A percentile compares a stretch with the other conserved stretches of the same genome.
Evolutionary conservation across 2,113 vertebrate genomes (phyloP).

Genomic region (Tretioscincus oriximinensis): DNA sequence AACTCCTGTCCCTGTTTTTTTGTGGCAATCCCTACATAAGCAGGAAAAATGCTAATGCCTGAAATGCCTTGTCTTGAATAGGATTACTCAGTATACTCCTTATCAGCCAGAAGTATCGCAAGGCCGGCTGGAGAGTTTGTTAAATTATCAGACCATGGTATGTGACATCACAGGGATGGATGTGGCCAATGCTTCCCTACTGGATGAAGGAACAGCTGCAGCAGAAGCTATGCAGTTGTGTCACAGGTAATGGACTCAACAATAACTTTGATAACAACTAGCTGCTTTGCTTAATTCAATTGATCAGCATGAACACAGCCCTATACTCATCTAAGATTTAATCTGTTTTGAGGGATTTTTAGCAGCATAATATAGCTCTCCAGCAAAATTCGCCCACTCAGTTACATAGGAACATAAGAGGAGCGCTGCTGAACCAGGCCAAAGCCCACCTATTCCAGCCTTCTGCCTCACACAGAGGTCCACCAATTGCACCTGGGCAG

Average conservation of each 20-base stretch:
- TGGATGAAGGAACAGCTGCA: conserved; percentile 94
- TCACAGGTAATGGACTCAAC: conserved; percentile 79
- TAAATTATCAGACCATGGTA: conserved; percentile 98
- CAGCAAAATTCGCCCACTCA: too few species aligned
- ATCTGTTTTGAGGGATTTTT: too few species aligned
- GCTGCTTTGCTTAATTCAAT: background rate
- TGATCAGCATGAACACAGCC: background rate
- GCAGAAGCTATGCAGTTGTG: conserved; percentile 99
- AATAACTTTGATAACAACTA: background rate
- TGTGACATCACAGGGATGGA: conserved; percentile 94
- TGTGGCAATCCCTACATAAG: too few species aligned
- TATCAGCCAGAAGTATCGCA: conserved; percentile 97
- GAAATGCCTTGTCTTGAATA: conserved; percentile 55
- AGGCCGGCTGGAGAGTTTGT: conserved; percentile 92
- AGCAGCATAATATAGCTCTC: too few species aligned
- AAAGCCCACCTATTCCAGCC: too few species aligned
- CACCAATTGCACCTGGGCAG: too few species aligned
- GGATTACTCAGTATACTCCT: conserved; percentile 98
- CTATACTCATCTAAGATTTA: too few species aligned
- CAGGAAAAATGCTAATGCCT: background rate
- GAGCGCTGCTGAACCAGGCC: too few species aligned
- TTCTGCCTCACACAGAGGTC: too few species aligned
- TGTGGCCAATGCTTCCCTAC: conserved; percentile 89
- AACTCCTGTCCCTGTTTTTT: too few species aligned
- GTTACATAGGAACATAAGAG: too few species aligned